These are phyloP conservation scores for Myocastor coypus DNA, from an alignment of 2,113 vertebrate genomes.

Conservation along the genomic window DNA sequence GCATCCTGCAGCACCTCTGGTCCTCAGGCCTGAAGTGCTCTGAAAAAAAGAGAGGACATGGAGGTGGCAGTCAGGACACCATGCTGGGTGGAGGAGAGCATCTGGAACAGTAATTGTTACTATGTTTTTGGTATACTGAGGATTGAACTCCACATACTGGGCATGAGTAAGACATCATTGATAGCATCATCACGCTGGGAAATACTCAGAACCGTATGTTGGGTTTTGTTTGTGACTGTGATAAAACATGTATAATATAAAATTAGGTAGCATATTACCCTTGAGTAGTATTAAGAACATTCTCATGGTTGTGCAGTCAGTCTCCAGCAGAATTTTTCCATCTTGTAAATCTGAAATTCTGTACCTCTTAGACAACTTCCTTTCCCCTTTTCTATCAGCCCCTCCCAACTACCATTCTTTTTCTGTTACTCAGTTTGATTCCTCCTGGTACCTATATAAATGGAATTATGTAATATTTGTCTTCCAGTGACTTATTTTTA, in stretches of 20 bases:
- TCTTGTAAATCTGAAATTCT: not conserved
- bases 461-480: not conserved
- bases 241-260: not conserved
- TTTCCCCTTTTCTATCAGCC: not conserved
- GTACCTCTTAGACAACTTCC: not conserved
- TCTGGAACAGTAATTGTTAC: not conserved
- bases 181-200: not conserved
- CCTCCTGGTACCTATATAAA: not conserved
- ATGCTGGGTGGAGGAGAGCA: not conserved
- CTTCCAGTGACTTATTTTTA: not conserved
- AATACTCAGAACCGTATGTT: not conserved
- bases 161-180: not conserved
- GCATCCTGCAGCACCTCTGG: not conserved
- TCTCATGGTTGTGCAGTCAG: not conserved
- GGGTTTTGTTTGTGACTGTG: not conserved
- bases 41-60: not conserved
- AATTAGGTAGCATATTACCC: not conserved
- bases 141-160: not conserved
- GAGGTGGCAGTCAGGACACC: not conserved
- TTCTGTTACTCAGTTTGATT: not conserved
- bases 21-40: not conserved
- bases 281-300: not conserved
- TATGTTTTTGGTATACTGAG: not conserved
- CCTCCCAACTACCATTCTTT: not conserved
- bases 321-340: slow-evolving; percentile 23